Evolutionary conservation across 2,888 invertebrate genomes (phyloP), one percentile per base, ranked within the genome.

Genomic region (Agonopterix subpropinquella): DNA sequence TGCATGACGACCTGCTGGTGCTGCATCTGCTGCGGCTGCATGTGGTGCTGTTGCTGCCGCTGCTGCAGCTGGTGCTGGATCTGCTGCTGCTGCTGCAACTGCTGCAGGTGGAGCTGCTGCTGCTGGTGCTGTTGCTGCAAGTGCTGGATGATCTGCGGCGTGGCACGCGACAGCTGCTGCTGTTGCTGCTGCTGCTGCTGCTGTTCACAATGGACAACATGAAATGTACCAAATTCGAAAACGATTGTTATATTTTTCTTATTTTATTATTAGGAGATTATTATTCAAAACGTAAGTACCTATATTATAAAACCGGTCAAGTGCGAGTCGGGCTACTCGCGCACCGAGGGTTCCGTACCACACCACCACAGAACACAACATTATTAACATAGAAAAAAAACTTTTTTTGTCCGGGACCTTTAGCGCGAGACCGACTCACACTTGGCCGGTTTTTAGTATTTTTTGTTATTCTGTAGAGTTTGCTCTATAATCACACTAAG

Each of bases 1-100:
- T 87, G 86, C 86, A 88, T 87, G 39, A 86, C 85, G 57, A 84
- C 84, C 70, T 82, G 82, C 52, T 77, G 78, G 47, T 82, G 81
- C 56, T 79, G 77, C 36, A 74, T 65, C 48, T 73, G 77, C 47
- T 76, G 77, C 43, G 73, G 59, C 45, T 73, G 72, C 44, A 72
- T 66, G 46, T 73, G 70, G 44, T 71, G 73, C 36, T 70, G 70
- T 45, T 65, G 66, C 11, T 64, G 69, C 44, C 67, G 70, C 42
- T 64, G 57, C 50, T 68, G 64, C 47, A 62, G 62, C 37, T 64
- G 67, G 43, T 75, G 77, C 15, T 69, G 73, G 13, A 69, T 58
- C 53, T 68, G 51, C 48, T 67, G 70, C 45, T 64, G 76, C 47
- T 71, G 69, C 50, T 68, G 76, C 42, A 65, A 63, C 11, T 62